Percentiles rank a stretch among this genome's conserved stretches.
Conservation (phyloP, 1,140 invertebrate genomes). For the Megalopta genalis region DNA sequence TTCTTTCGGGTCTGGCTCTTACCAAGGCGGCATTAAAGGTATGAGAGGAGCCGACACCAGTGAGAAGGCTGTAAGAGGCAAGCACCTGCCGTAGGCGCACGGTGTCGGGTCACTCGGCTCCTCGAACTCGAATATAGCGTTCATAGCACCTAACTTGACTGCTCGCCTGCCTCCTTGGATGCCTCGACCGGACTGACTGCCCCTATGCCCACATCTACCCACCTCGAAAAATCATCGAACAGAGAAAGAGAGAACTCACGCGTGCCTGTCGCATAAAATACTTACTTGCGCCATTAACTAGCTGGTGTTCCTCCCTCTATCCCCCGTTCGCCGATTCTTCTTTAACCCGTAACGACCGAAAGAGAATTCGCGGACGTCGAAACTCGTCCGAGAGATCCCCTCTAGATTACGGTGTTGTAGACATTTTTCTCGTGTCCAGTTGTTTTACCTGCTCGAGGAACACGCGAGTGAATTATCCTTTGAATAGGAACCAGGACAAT, state of each 20-base stretch:
- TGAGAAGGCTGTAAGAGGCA: conserved; percentile 59
- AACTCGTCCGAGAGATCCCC: neutral
- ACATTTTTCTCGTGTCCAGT: too few species aligned
- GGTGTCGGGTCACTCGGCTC: conserved; percentile 52
- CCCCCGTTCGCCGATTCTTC: neutral
- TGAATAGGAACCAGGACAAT: too few species aligned
- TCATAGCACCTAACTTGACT: conserved; percentile 55
- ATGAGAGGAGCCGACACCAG: conserved; percentile 59
- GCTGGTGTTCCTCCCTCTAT: neutral
- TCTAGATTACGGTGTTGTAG: neutral
- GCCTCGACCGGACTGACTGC: conserved; percentile 22
- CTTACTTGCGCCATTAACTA: conserved; percentile 52
- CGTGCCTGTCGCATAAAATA: conserved; percentile 61
- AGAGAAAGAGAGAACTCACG: conserved; percentile 46
- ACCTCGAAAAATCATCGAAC: conserved; percentile 59
- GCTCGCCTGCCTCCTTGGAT: conserved; percentile 23
- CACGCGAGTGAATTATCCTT: too few species aligned
- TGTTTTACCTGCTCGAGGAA: too few species aligned
- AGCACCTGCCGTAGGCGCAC: conserved; percentile 65
- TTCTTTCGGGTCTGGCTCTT: conserved; percentile 64
- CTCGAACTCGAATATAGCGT: conserved; percentile 53
- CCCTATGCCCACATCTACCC: conserved; percentile 65
- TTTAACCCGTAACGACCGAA: conserved; percentile 39
- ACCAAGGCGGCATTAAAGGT: conserved; percentile 61
- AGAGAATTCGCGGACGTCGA: conserved; percentile 38